phyloP scores from a whole-genome alignment of 2,888 invertebrate species.

The Phyllotreta cruciferae region DNA sequence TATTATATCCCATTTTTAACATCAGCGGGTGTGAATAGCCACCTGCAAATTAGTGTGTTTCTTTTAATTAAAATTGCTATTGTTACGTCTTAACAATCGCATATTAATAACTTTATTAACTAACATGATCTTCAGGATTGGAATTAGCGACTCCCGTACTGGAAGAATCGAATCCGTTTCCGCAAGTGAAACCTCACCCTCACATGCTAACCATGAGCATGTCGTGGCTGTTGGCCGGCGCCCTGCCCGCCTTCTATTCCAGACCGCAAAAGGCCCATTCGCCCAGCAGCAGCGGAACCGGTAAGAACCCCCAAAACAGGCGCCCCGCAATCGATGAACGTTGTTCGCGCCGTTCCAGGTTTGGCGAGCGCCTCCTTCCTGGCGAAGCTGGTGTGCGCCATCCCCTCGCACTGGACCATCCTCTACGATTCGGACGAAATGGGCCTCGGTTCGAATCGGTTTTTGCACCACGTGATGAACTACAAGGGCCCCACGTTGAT shows the following conservation, averaged over 20 bases:
- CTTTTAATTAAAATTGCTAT: too few relatives aligned
- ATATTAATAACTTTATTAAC: too few relatives aligned
- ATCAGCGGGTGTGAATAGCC: too few relatives aligned
- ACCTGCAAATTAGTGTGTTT: too few relatives aligned
- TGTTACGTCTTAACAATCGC: too few relatives aligned
- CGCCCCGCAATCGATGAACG: not conserved
- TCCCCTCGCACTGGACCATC: conserved; percentile 84
- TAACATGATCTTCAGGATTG: conserved; percentile 55
- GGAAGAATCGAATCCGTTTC: conserved; percentile 64
- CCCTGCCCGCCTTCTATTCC: conserved; percentile 56
- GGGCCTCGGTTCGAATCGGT: conserved; percentile 85
- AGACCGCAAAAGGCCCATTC: conserved; percentile 57
- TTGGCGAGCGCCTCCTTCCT: conserved; percentile 62
- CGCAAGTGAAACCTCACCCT: conserved; percentile 51
- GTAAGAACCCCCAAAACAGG: conserved; percentile 42
- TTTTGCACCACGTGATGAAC: conserved; percentile 84
- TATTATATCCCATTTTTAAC: too few relatives aligned
- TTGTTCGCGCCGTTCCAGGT: conserved; percentile 40
- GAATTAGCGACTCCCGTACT: conserved; percentile 80
- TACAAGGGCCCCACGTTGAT: conserved; percentile 76
- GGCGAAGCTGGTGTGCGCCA: conserved; percentile 69
- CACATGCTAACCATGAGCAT: conserved; percentile 58
- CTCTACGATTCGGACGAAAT: conserved; percentile 85
- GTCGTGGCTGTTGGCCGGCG: conserved; percentile 59
- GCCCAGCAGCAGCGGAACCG: conserved; percentile 56